Percentiles rank a stretch among this genome's conserved stretches.
Conservation (phyloP, 2,888 invertebrate species). For the Hesperia comma region DNA sequence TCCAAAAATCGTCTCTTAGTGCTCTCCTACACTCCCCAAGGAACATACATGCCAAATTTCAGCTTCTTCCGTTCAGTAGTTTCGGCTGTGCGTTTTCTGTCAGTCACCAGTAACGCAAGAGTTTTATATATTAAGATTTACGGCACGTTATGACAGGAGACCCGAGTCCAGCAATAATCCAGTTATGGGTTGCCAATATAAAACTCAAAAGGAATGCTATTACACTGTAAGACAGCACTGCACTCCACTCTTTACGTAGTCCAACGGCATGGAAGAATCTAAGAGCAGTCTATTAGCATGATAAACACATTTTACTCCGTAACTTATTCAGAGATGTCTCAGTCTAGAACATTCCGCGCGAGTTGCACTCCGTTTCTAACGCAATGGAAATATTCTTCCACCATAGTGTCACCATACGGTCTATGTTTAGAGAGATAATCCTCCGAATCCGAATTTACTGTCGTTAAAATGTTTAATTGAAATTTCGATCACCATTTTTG, state of each 20-base stretch:
- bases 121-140: too few species aligned
- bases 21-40: too few species aligned
- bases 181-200: too few species aligned
- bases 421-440: background rate
- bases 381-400: conserved; percentile 16
- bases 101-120: too few species aligned
- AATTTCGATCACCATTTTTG: too few species aligned
- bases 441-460: background rate
- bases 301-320: conserved; percentile 15
- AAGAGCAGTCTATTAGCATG: conserved; percentile 14
- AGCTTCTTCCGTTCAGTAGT: too few species aligned
- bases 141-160: too few species aligned
- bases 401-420: background rate
- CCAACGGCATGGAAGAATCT: background rate
- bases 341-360: conserved; percentile 15
- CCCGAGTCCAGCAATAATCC: too few species aligned
- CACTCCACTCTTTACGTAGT: background rate
- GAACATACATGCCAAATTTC: too few species aligned
- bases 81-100: too few species aligned
- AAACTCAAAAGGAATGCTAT: background rate
- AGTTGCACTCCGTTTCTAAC: conserved; percentile 9
- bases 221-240: background rate
- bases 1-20: too few species aligned
- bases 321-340: conserved; percentile 13
- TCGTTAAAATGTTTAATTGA: too few species aligned